Percentiles rank a stretch among this genome's conserved stretches.
phyloP scores from a whole-genome alignment of 1,140 invertebrate species.

The Planococcus citri region DNA sequence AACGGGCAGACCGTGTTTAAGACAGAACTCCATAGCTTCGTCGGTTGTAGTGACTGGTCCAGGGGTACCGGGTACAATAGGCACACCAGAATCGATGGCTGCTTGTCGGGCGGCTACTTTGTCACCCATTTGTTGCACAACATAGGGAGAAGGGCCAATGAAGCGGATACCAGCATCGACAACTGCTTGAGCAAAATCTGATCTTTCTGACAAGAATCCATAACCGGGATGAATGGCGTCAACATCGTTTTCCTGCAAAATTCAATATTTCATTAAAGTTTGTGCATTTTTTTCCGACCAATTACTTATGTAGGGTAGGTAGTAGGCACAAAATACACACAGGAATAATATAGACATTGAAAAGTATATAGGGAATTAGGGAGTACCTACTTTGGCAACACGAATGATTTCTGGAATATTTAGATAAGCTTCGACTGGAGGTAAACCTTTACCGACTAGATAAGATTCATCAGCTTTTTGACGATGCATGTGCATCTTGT shows the following conservation, averaged over 20 bases:
- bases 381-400: slow-evolving; percentile 58
- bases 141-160: slow-evolving; percentile 87
- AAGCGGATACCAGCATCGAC: slow-evolving; percentile 84
- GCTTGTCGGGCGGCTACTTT: slow-evolving; percentile 85
- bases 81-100: slow-evolving; percentile 77
- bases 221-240: slow-evolving; percentile 99
- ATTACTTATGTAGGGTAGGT: too few species aligned
- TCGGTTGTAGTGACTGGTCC: slow-evolving; percentile 76
- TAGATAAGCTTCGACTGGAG: slow-evolving; percentile 93
- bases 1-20: slow-evolving; percentile 87
- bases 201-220: slow-evolving; percentile 92
- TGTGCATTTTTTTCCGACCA: too few species aligned
- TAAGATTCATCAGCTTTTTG: slow-evolving; percentile 99
- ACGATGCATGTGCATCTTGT: slow-evolving; percentile 94
- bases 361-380: not conserved
- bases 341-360: not conserved
- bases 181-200: slow-evolving; percentile 93
- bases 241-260: slow-evolving; percentile 87
- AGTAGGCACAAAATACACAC: not conserved
- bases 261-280: too few species aligned
- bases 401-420: slow-evolving; percentile 94
- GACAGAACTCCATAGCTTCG: slow-evolving; percentile 83
- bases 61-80: slow-evolving; percentile 73
- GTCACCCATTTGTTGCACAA: slow-evolving; percentile 96
- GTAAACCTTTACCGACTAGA: slow-evolving; percentile 85